phyloP scores from a whole-genome alignment of 1,140 invertebrate species.

The Drosophila ficusphila region DNA sequence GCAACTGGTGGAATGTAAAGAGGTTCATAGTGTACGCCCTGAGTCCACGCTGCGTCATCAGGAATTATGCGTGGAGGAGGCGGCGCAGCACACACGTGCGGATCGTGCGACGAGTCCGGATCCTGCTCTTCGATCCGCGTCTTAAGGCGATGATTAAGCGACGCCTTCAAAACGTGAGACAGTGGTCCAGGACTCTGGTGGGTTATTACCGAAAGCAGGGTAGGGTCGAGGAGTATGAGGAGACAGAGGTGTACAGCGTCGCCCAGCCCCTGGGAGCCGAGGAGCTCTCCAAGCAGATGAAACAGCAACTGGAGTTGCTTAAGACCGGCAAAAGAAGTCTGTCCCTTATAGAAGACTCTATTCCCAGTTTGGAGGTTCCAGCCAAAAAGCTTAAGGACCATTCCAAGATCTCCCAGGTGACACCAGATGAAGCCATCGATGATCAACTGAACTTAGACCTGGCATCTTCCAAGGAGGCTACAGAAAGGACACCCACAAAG shows the following conservation, averaged over 20 bases:
- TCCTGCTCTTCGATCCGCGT: conserved; percentile 71
- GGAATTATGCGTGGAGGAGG: conserved; percentile 57
- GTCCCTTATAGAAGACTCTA: conserved; percentile 64
- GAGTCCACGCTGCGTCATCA: conserved; percentile 50
- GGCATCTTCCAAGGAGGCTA: not conserved
- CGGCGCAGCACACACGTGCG: conserved; percentile 26
- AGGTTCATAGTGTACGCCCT: conserved; percentile 68
- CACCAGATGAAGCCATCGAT: not conserved
- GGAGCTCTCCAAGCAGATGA: conserved; percentile 75
- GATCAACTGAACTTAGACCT: not conserved
- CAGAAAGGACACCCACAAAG: conserved; percentile 31
- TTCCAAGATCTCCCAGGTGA: not conserved
- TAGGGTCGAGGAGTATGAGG: conserved; percentile 59
- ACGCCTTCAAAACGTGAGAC: conserved; percentile 58
- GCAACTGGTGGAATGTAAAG: conserved; percentile 66
- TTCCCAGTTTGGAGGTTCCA: conserved; percentile 30
- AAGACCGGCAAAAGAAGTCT: conserved; percentile 61
- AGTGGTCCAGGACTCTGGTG: conserved; percentile 64
- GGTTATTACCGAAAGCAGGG: conserved; percentile 45
- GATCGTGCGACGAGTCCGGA: conserved; percentile 43
- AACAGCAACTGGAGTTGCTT: conserved; percentile 73
- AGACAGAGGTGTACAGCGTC: conserved; percentile 61
- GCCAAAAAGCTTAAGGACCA: not conserved
- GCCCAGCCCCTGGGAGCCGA: conserved; percentile 39
- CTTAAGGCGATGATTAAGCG: conserved; percentile 60